Base-by-base conservation (phyloP, 2,888 invertebrate species). In the Chymomyza procnemis region DNA sequence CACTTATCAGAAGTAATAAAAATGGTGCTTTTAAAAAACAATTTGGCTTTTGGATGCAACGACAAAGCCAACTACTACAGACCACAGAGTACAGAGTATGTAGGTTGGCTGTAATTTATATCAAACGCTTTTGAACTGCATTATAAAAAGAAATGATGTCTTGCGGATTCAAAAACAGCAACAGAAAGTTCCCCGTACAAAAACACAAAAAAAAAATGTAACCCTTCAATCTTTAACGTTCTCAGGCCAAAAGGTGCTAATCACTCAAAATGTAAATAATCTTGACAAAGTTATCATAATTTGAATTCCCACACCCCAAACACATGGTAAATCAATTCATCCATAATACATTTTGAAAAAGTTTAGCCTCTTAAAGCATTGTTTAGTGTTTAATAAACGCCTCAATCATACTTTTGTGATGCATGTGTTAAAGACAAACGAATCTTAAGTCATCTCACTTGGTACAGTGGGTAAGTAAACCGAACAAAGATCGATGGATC, bases 11-110 rank as follows among this genome's bases (percentile, higher is more conserved):
- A 72, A 75, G 80, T 75, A 82, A 88, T 87, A 87, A 87, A 87
- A 87, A 87, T 87, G 88, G 82, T 85, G 86, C 88, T 87, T 88
- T 87, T 87, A 87, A 87, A 88, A 88, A 87, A 87, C 88, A 87
- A 87, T 88, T 88, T 88, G 74, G 80, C 83, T 85, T 88, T 88
- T 86, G 66, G 66, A 80, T 70, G 74, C 76, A 67, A 73, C 70
- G 54, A 34, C 52, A 46, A 62, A 26, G 55, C 47, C 47, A 41
- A 63, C 66, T 46, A 55, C 19, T 52, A 62, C 64, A 60, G n/a
- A 67, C 58, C 64, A 30, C 8, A 60, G 69, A 47, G 67, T 58
- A n/a, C 18, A 57, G 6, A 54, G 34, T 60, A 67, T 74, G 73
- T 75, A 69, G 74, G 75, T 72, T 71, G 73, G 73, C 75, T 64